These are phyloP conservation scores for Alcedo atthis DNA, from an alignment of 2,797 vertebrate genomes.

Conservation along the genomic window DNA sequence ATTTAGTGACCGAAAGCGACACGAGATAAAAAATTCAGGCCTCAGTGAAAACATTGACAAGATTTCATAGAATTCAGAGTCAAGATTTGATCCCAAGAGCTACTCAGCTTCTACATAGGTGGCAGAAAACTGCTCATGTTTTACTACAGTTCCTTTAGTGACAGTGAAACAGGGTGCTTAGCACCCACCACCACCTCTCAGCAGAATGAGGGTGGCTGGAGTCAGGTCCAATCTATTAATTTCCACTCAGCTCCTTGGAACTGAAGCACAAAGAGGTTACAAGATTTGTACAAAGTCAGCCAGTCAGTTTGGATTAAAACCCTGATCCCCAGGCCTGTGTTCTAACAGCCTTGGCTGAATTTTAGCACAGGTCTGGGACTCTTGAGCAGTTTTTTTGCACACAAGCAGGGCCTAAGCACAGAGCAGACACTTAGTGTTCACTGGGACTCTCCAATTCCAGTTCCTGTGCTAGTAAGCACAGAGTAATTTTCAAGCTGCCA, in stretches of 20 bases:
- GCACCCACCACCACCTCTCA: neutral
- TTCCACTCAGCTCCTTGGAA: fast-evolving
- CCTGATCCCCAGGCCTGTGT: neutral
- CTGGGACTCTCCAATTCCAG: neutral
- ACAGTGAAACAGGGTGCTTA: neutral
- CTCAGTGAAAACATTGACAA: neutral
- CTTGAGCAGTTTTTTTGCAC: neutral
- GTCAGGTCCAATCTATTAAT: neutral
- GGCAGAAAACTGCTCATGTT: neutral
- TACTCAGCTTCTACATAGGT: neutral
- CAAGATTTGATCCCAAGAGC: neutral
- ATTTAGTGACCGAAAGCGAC: neutral
- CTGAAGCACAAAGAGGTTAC: neutral
- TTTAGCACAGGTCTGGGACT: neutral
- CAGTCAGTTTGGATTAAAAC: neutral
- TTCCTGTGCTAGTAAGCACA: neutral
- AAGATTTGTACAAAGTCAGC: neutral
- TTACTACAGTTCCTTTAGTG: neutral
- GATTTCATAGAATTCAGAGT: neutral
- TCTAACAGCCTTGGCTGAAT: neutral
- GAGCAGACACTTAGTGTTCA: neutral
- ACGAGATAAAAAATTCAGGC: neutral
- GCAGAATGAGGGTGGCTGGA: fast-evolving
- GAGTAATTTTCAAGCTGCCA: neutral
- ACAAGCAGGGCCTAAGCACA: neutral